phyloP scores from a whole-genome alignment of 2,113 vertebrate species.

The Syngnathus floridae region DNA sequence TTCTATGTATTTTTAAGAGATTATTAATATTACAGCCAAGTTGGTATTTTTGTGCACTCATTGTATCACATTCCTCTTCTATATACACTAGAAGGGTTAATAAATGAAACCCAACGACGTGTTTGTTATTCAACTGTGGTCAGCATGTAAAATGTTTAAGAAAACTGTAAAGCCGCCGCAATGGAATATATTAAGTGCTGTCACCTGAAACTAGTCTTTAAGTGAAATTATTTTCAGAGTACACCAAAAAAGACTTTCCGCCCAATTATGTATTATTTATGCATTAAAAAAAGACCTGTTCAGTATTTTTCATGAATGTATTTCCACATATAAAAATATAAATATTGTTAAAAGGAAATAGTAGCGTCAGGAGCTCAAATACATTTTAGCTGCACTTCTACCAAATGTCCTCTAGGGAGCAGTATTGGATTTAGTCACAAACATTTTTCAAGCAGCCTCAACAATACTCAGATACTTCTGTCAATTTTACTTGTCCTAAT shows the following conservation, averaged over 20 bases:
- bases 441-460: not conserved
- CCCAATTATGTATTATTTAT: too few species aligned
- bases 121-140: not conserved
- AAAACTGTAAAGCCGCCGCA: too few species aligned
- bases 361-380: not conserved
- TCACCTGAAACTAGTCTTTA: too few species aligned
- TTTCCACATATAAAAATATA: not conserved
- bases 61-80: constrained; percentile 20
- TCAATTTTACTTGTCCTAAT: too few species aligned
- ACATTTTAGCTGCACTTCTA: constrained; percentile 6
- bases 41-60: constrained; percentile 15
- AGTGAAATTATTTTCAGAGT: too few species aligned
- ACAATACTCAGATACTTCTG: not conserved
- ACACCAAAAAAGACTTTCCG: too few species aligned
- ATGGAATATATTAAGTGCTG: too few species aligned
- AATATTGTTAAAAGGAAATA: not conserved
- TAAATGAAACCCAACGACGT: constrained; percentile 34
- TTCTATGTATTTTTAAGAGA: constrained; percentile 9
- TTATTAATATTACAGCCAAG: constrained; percentile 17
- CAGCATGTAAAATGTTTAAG: not conserved
- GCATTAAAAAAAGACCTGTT: not conserved
- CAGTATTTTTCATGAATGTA: not conserved
- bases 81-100: constrained; percentile 35
- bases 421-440: constrained; percentile 19
- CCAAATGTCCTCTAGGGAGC: constrained; percentile 41